Conservation (phyloP, 2,113 vertebrate species). For the Nanger granti region DNA sequence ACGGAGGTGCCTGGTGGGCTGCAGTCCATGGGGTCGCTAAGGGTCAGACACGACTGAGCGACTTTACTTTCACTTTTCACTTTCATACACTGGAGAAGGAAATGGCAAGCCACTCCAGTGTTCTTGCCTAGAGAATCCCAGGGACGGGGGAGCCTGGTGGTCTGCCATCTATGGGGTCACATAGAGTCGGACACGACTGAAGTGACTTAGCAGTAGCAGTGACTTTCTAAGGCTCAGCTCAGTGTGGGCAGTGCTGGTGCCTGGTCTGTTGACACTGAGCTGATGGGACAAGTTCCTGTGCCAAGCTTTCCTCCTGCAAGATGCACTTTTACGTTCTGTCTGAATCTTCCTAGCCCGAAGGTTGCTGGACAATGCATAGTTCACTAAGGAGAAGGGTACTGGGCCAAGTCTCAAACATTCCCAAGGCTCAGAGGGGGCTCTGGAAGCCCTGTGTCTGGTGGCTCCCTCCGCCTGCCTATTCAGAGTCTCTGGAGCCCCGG, state of each 20-base stretch:
- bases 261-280: rapidly evolving
- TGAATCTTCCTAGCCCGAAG: constrained; percentile 58
- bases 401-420: constrained; percentile 49
- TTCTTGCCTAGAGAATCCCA: too few species aligned
- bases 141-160: too few species aligned
- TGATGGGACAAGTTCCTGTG: not conserved
- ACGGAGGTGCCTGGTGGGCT: too few species aligned
- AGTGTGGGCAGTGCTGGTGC: not conserved
- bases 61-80: too few species aligned
- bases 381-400: constrained; percentile 47
- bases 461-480: constrained; percentile 37
- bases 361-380: constrained; percentile 49
- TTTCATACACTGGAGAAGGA: too few species aligned
- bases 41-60: too few species aligned
- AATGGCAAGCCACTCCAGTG: too few species aligned
- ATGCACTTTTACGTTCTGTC: constrained; percentile 55
- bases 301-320: constrained; percentile 59
- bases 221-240: constrained; percentile 59
- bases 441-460: constrained; percentile 37
- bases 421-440: constrained; percentile 32
- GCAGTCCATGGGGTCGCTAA: too few species aligned
- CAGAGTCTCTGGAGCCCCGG: constrained; percentile 11
- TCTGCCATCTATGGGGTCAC: too few species aligned
- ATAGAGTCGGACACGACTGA: too few species aligned
- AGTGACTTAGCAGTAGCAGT: not conserved